Base-by-base conservation (phyloP, 2,888 invertebrate species). In the Eristalis intricaria region DNA sequence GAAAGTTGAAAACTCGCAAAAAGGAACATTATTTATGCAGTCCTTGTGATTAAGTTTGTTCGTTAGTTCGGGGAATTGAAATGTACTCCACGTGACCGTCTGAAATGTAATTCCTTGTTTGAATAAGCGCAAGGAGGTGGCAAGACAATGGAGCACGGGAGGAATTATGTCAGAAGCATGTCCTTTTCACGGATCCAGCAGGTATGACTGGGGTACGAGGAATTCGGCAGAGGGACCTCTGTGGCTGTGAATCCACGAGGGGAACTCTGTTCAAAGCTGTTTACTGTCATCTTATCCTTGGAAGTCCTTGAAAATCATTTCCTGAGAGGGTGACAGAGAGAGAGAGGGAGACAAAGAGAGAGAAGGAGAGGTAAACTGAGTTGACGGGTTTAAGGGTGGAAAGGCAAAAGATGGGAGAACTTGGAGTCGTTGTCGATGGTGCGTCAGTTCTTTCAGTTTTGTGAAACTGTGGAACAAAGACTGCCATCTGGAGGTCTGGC, bases 41-140 rank as follows among this genome's bases (percentile, higher is more conserved):
- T 70, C 38, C 70, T 23, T 38, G 60, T 70, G 70, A 70, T 60
- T 70, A 70, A 70, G 60, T 60, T 70, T 32, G 56, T 35, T 56
- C 66, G n/a, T 19, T 50, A 70, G 60, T 60, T 70, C 56, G 35
- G 23, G 70, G 70, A 70, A 70, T 70, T 70, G 60, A 70, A 70
- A 70, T 70, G 70, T 60, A 71, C 60, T n/a, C 40, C 61, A 50
- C 40, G 61, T 71, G 71, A 61, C 60, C 26, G n/a, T n/a, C 35
- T 26, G 26, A 68, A 68, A 32, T 56, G 26, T 50, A 61, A 29
- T 22, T 65, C 10, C 35, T 29, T 32, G n/a, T 29, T 63, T 63
- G 63, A 63, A 19, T 50, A 50, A 50, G 8, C 50, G 50, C n/a
- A 50, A 8, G 32, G 10, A 8, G 32, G 8, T 32, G 32, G 7